Percentiles rank a stretch among this genome's conserved stretches.
These are phyloP conservation scores for Rhimphoctona megacephalus DNA, from an alignment of 2,888 invertebrate genomes.

Conservation along the genomic window DNA sequence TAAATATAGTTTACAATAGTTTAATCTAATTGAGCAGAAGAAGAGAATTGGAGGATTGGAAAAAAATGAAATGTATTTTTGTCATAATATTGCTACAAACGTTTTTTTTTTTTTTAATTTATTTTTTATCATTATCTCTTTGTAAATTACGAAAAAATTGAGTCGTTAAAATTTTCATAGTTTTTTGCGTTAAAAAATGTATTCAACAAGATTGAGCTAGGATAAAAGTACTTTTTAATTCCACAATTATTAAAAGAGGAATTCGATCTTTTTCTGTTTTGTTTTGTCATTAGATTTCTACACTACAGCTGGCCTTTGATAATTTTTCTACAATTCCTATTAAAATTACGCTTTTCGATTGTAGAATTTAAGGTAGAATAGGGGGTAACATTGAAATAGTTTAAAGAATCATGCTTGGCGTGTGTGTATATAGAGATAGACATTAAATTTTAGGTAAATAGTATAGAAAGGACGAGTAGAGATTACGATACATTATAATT, in stretches of 20 bases:
- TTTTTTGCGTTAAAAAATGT: constrained; percentile 11
- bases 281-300: neutral
- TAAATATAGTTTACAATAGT: constrained; percentile 62
- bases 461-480: constrained; percentile 81
- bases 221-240: constrained; percentile 41
- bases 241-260: constrained; percentile 6
- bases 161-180: neutral
- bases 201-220: constrained; percentile 50
- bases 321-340: constrained; percentile 71
- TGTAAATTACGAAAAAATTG: constrained; percentile 71
- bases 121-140: constrained; percentile 18
- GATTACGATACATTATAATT: constrained; percentile 83
- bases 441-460: constrained; percentile 83
- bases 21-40: constrained; percentile 80
- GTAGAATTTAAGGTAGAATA: constrained; percentile 82
- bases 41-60: constrained; percentile 54
- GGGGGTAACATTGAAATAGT: constrained; percentile 83
- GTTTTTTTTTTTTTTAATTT: neutral
- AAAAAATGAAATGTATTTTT: constrained; percentile 65
- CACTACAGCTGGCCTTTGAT: constrained; percentile 79
- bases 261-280: neutral
- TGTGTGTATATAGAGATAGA: constrained; percentile 80
- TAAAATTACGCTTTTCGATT: constrained; percentile 78
- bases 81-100: constrained; percentile 75
- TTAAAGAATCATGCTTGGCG: constrained; percentile 82